These are phyloP conservation scores for Copidosoma floridanum DNA, from an alignment of 1,140 invertebrate species.

Conservation along the genomic window DNA sequence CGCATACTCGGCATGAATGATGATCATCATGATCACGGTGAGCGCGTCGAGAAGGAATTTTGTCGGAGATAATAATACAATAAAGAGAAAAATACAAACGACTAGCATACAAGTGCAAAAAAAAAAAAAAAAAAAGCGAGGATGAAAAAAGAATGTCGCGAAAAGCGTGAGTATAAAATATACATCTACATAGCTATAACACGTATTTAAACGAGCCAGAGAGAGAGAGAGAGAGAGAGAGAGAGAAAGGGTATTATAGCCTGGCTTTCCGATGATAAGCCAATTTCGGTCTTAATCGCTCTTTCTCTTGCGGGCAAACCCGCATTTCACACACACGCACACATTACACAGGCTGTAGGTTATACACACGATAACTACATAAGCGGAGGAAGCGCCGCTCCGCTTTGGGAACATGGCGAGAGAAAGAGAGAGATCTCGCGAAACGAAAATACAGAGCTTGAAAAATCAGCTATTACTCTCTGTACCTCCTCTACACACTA, in stretches of 20 bases:
- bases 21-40: background rate
- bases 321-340: constrained; percentile 13
- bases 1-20: background rate
- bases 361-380: no score
- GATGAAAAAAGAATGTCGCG: no score
- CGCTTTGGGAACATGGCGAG: constrained; percentile 12
- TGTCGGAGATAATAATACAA: background rate
- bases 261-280: constrained; percentile 21
- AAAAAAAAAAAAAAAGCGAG: no score
- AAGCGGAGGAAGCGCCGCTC: background rate
- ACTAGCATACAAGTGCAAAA: no score
- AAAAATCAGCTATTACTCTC: no score
- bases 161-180: no score
- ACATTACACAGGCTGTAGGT: no score
- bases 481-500: background rate
- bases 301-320: constrained; percentile 3
- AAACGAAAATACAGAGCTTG: constrained; percentile 19
- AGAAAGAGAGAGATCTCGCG: background rate
- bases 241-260: background rate
- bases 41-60: constrained; percentile 1
- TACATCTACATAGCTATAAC: no score
- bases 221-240: background rate
- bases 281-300: constrained; percentile 14
- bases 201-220: no score
- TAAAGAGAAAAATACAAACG: background rate